phyloP scores from a whole-genome alignment of 2,888 invertebrate genomes.

The Hypolimnas misippus region DNA sequence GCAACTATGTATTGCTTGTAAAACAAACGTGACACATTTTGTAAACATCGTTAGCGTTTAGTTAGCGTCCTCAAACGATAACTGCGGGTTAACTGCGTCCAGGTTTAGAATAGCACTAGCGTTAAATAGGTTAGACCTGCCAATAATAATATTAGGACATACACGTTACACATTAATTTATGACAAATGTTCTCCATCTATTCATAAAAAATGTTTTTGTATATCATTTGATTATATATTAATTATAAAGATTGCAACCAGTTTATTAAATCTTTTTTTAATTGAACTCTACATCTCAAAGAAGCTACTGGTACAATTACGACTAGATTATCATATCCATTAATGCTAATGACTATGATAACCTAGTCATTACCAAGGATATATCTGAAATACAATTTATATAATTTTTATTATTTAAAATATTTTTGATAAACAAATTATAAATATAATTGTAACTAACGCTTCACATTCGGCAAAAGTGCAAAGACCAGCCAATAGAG shows the following conservation, averaged over 20 bases:
- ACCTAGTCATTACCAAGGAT: no score
- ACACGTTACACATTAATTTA: background rate
- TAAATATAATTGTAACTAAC: background rate
- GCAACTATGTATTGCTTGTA: constrained; percentile 53
- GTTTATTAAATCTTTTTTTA: no score
- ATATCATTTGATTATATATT: no score
- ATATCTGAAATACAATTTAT: no score
- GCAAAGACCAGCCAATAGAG: constrained; percentile 45
- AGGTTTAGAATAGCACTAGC: constrained; percentile 42
- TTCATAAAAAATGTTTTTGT: no score
- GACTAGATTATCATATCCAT: no score
- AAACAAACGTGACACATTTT: constrained; percentile 69
- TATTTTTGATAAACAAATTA: background rate
- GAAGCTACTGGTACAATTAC: no score
- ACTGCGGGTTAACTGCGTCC: constrained; percentile 37
- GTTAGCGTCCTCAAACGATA: constrained; percentile 53
- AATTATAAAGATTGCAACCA: no score
- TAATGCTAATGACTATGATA: no score
- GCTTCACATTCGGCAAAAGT: constrained; percentile 26
- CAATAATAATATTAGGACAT: constrained; percentile 16
- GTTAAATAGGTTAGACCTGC: constrained; percentile 32
- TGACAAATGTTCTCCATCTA: background rate
- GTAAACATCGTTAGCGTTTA: constrained; percentile 71
- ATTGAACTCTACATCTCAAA: no score
- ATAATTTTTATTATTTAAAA: background rate